Evolutionary conservation across 2,888 invertebrate genomes (phyloP).

Genomic region (Eupithecia subumbrata): DNA sequence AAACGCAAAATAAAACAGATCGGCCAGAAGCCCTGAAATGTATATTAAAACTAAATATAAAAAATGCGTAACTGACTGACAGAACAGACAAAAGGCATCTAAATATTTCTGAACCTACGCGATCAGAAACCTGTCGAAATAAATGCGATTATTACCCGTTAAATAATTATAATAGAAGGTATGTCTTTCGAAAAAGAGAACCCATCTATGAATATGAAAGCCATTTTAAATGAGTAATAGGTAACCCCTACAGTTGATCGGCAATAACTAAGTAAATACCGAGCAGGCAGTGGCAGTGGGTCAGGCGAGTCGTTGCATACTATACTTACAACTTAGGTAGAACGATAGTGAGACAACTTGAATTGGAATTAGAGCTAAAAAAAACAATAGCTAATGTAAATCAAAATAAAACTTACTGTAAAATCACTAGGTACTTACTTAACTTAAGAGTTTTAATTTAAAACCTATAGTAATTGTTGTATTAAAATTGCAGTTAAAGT

Average conservation of each 20-base stretch:
- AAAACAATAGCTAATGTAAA: too few relatives aligned
- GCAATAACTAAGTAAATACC: neutral
- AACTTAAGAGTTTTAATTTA: too few relatives aligned
- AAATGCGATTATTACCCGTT: neutral
- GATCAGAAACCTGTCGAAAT: neutral
- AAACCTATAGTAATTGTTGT: too few relatives aligned
- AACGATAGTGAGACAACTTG: too few relatives aligned
- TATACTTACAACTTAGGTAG: too few relatives aligned
- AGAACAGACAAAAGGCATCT: neutral
- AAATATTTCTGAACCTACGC: neutral
- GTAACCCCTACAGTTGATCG: neutral
- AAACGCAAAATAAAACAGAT: slow-evolving; percentile 22
- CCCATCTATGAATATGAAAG: neutral
- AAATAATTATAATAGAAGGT: too few relatives aligned
- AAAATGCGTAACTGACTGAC: neutral
- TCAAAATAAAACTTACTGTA: too few relatives aligned
- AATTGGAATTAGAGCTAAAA: too few relatives aligned
- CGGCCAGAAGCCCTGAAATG: slow-evolving; percentile 16
- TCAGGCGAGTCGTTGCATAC: neutral
- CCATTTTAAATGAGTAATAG: neutral
- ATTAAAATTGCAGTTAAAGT: too few relatives aligned
- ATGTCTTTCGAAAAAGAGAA: too few relatives aligned
- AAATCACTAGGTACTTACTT: too few relatives aligned
- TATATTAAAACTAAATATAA: slow-evolving; percentile 13
- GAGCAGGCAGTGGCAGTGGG: neutral